Evolutionary conservation across 1,140 invertebrate genomes (phyloP).

Genomic region (Marisa cornuarietis): DNA sequence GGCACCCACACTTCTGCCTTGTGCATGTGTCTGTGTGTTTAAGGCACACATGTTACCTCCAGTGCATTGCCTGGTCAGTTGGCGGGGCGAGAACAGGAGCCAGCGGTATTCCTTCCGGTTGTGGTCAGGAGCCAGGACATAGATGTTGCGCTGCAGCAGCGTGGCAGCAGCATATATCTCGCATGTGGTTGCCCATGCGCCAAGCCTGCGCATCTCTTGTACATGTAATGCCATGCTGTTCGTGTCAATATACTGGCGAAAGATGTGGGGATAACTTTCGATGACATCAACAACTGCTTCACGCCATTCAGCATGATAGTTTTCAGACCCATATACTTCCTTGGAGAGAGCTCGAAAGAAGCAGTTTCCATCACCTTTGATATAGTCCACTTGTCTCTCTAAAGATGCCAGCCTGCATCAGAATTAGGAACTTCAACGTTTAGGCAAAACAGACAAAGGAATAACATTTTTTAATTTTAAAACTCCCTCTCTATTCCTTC

Average conservation of each 20-base stretch:
- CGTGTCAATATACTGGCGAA: slow-evolving; percentile 52
- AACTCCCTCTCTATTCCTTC: too few relatives aligned
- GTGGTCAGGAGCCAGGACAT: slow-evolving; percentile 53
- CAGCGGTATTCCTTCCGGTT: slow-evolving; percentile 47
- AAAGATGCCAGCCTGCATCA: slow-evolving; percentile 28
- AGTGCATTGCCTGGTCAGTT: too few relatives aligned
- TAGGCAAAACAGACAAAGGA: too few relatives aligned
- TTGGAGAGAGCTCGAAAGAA: slow-evolving; percentile 60
- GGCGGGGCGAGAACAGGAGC: slow-evolving; percentile 40
- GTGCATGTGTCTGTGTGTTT: too few relatives aligned
- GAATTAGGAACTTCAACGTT: too few relatives aligned
- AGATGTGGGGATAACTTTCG: slow-evolving; percentile 44
- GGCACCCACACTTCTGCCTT: too few relatives aligned
- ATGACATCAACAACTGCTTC: slow-evolving; percentile 52
- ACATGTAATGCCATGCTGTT: slow-evolving; percentile 27
- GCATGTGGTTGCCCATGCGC: slow-evolving; percentile 55
- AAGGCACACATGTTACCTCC: too few relatives aligned
- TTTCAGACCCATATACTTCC: slow-evolving; percentile 52
- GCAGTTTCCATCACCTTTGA: slow-evolving; percentile 61
- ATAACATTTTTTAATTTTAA: too few relatives aligned
- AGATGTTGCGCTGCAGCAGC: slow-evolving; percentile 51
- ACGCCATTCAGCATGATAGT: slow-evolving; percentile 50
- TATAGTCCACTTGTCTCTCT: slow-evolving; percentile 51
- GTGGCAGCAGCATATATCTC: slow-evolving; percentile 60
- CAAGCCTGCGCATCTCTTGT: slow-evolving; percentile 40